Evolutionary conservation across 2,113 vertebrate species (phyloP).

Genomic region (Amblyopsis rosae): DNA sequence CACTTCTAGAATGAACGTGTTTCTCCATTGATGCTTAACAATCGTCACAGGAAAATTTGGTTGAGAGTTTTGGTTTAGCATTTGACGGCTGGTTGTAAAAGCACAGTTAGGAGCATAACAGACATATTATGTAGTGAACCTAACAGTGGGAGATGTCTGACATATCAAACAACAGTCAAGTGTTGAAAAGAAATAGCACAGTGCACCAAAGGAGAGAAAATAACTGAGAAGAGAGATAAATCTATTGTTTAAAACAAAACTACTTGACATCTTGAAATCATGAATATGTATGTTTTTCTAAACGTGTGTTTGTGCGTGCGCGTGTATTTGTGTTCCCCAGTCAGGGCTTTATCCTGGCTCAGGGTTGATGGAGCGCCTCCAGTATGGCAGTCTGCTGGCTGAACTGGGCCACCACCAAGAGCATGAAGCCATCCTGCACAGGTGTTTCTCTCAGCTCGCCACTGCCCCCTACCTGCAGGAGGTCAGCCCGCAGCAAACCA

Average conservation of each 20-base stretch:
- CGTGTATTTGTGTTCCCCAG: constrained; percentile 42
- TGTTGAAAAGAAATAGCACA: not conserved
- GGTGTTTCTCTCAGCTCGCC: constrained; percentile 76
- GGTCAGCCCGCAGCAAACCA: constrained; percentile 64
- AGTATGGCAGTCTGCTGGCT: constrained; percentile 70
- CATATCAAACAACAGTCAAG: not conserved
- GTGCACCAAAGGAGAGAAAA: not conserved
- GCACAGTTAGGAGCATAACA: too few species aligned
- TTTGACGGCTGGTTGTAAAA: not conserved
- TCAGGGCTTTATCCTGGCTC: constrained; percentile 56
- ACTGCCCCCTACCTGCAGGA: constrained; percentile 79
- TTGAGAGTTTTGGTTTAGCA: not conserved
- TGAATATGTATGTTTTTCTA: not conserved
- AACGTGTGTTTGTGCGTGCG: constrained; percentile 20
- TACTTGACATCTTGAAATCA: too few species aligned
- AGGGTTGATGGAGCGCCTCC: constrained; percentile 75
- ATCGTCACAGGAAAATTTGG: not conserved
- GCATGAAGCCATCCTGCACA: constrained; percentile 73
- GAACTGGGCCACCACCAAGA: constrained; percentile 66
- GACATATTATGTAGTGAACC: not conserved
- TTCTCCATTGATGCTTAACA: too few species aligned
- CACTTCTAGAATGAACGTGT: too few species aligned
- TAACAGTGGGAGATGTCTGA: not conserved
- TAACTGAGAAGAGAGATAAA: not conserved
- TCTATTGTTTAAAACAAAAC: too few species aligned